A percentile compares a stretch with the other conserved stretches of the same genome.
phyloP scores from a whole-genome alignment of 2,113 vertebrate genomes.

The Malaclemys terrapin region DNA sequence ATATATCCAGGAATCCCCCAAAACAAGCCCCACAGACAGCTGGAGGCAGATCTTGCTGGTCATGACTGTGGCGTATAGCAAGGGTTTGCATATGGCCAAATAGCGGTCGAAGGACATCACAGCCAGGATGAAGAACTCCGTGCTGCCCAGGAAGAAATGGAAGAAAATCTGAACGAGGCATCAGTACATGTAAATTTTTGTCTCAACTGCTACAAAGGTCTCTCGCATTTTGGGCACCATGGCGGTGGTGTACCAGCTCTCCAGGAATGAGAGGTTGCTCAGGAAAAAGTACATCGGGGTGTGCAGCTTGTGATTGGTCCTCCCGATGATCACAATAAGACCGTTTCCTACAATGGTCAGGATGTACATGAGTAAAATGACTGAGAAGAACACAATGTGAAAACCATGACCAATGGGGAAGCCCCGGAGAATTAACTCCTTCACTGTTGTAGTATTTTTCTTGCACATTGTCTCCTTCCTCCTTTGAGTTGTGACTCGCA shows the following conservation, averaged over 20 bases:
- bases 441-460: no score
- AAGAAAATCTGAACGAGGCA: constrained; percentile 53
- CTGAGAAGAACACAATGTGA: no score
- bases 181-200: not conserved
- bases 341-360: constrained; percentile 32
- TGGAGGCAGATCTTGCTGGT: constrained; percentile 19
- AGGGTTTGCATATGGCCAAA: constrained; percentile 43
- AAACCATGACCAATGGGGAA: no score
- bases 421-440: no score
- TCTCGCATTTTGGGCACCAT: constrained; percentile 47
- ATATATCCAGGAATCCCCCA: constrained; percentile 12
- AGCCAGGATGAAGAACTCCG: constrained; percentile 44
- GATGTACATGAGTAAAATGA: constrained; percentile 11
- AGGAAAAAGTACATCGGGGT: constrained; percentile 39
- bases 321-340: constrained; percentile 29
- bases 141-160: constrained; percentile 51
- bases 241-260: constrained; percentile 10
- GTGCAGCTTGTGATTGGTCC: constrained; percentile 35
- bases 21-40: constrained; percentile 34
- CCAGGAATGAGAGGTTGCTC: no score
- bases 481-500: no score
- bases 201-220: constrained; percentile 21
- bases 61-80: constrained; percentile 35
- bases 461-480: no score
- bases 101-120: not conserved